Conservation (phyloP, 2,113 vertebrate genomes). For the Brachyhypopomus occidentalis region DNA sequence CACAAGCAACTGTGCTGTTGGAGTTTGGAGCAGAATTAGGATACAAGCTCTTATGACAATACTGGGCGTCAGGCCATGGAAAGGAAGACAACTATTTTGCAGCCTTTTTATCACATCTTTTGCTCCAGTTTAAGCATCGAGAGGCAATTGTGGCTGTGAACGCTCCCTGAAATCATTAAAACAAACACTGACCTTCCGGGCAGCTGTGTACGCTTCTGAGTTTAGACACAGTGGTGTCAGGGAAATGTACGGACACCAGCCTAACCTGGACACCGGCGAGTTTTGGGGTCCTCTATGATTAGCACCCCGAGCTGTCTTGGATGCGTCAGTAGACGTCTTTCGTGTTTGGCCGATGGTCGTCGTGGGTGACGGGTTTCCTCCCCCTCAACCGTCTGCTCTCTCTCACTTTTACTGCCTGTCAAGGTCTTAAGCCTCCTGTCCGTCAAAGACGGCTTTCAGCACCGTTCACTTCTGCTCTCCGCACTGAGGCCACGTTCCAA, state of each 20-base stretch:
- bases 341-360: background rate
- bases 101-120: slow-evolving; percentile 9
- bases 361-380: background rate
- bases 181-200: background rate
- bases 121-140: slow-evolving; percentile 3
- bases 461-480: background rate
- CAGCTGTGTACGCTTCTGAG: slow-evolving; percentile 1
- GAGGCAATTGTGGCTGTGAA: background rate
- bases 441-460: slow-evolving; percentile 5
- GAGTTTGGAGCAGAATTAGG: background rate
- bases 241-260: background rate
- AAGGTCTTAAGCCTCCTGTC: background rate
- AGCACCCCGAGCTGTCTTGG: too few species aligned
- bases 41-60: slow-evolving; percentile 21
- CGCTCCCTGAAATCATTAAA: slow-evolving; percentile 1
- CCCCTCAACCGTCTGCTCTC: background rate
- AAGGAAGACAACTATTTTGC: background rate
- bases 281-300: too few species aligned
- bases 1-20: slow-evolving; percentile 30
- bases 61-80: slow-evolving; percentile 27
- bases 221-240: slow-evolving; percentile 1
- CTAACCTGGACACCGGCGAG: background rate
- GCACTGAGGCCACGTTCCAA: background rate
- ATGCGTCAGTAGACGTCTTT: background rate
- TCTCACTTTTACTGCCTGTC: slow-evolving; percentile 4